Base-by-base conservation (phyloP, 2,113 vertebrate species). In the Pachyramphus minor region DNA sequence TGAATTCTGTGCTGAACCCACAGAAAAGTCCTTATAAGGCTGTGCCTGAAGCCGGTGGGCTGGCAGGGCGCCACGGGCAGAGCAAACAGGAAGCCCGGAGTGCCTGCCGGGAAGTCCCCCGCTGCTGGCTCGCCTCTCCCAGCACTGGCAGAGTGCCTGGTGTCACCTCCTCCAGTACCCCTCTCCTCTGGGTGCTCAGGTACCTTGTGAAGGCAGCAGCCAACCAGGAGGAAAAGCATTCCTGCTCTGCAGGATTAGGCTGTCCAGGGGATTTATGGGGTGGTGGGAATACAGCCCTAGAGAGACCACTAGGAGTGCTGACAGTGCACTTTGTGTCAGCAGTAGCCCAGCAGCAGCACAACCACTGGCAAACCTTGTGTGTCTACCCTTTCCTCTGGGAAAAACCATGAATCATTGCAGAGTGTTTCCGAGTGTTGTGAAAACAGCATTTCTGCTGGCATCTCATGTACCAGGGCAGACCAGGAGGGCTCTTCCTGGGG, bases 121-220 rank as follows among this genome's bases (percentile, higher is more conserved):
- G 1, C 86, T 3, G 2, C 56, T 1, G 0, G 37, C 75, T 85
- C 5, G 20, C 68, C 35, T 42, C 47, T n/a, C 35, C 0, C 2
- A 68, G 86, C 1, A 1, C 62, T 69, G 62, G 78, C 19, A 0
- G 14, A 0, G 13, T 0, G 22, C 84, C 93, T 1, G 0, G n/a
- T 3, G 14, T 21, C 2, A 0, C 74, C 82, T 47, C 84, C 85
- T 60, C 63, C 4, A 0, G 35, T 37, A 49, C 44, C 64, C 35
- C 27, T 76, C 41, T 72, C 9, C 68, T 10, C 0, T 35, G 39
- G 50, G 21, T 44, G 62, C 84, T 68, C 2, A 3, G 7, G n/a
- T 2, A 17, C 44, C 22, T 37, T 25, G 52, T 19, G 30, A 35
- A 74, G 41, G 67, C 58, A 79, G 71, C 67, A 45, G 23, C 5